These are phyloP conservation scores for Petrophora chlorosata DNA, from an alignment of 2,888 invertebrate species.

Conservation along the genomic window DNA sequence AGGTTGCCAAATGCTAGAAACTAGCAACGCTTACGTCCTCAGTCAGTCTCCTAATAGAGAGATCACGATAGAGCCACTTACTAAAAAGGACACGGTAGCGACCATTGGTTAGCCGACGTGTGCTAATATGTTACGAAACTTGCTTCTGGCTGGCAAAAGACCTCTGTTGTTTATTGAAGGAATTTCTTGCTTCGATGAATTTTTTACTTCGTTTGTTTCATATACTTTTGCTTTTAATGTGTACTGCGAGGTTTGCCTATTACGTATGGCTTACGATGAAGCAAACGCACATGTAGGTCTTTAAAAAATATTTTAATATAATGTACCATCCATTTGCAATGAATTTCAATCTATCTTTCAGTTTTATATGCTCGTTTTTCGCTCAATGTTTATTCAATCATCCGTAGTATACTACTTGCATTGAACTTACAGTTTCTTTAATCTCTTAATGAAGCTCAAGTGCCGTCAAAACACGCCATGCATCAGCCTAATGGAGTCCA, in stretches of 20 bases:
- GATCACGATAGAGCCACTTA: constrained; percentile 66
- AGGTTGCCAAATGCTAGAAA: constrained; percentile 40
- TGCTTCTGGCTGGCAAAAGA: constrained; percentile 35
- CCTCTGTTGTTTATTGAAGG: too few relatives aligned
- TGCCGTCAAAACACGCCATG: constrained; percentile 47
- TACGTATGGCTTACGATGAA: too few relatives aligned
- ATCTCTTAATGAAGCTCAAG: constrained; percentile 44
- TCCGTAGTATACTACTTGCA: constrained; percentile 27
- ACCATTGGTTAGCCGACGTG: constrained; percentile 53
- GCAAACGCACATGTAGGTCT: constrained; percentile 14
- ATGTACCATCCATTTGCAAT: constrained; percentile 36
- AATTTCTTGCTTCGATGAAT: too few relatives aligned
- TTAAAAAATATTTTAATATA: constrained; percentile 22
- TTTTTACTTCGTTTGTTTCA: too few relatives aligned
- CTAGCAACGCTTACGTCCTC: constrained; percentile 43
- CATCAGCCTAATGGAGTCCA: constrained; percentile 47
- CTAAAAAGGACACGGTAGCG: constrained; percentile 57
- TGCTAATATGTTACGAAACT: constrained; percentile 59
- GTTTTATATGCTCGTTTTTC: constrained; percentile 45
- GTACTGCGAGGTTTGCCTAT: too few relatives aligned
- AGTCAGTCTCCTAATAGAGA: constrained; percentile 68
- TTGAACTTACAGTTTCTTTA: constrained; percentile 37
- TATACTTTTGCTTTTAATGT: too few relatives aligned
- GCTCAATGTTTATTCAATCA: constrained; percentile 36
- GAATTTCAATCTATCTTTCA: constrained; percentile 37